Evolutionary conservation across 2,888 invertebrate species (phyloP), one percentile per base, ranked within the genome.

Genomic region (Abrostola tripartita): DNA sequence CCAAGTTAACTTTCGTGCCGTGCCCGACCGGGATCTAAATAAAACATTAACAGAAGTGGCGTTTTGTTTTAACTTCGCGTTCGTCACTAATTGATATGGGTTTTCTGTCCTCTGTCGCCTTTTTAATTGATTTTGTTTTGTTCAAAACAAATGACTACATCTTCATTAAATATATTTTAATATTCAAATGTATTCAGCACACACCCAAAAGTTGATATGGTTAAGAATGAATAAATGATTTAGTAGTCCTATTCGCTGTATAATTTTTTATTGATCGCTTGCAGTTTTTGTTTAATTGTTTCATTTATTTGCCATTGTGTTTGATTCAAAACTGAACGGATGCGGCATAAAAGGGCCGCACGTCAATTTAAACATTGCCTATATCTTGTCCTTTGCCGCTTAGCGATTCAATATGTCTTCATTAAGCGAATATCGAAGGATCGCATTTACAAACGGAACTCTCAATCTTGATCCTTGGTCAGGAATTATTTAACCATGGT

Each of bases 321-420:
- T 80, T 81, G 78, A 74, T 74, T 73, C 74, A 81, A 74, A 81
- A 76, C 77, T 83, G 78, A 87, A 77, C 86, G 87, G 87, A 89
- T 87, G 86, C 83, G 68, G 75, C 84, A 88, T 90, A 90, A 90
- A 92, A 90, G 89, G 83, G 80, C 90, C 90, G 89, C 92, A 88
- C 79, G 92, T 92, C 93, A 93, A 92, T 93, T 92, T 92, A 91
- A 91, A 88, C 91, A 90, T 91, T 89, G 92, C 88, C 90, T 92
- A 92, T 91, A 91, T 90, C 87, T 90, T 91, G 91, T 90, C 92
- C 85, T 87, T 88, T 82, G 89, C 89, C 90, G 92, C 88, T 92
- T 90, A 87, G 91, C 92, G 92, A 92, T 92, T 93, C 94, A 94
- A 94, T 94, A 94, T 94, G 94, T 94, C 94, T 94, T 94, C 94